Conservation (phyloP, 1,140 invertebrate species). For the Drosophila persimilis region DNA sequence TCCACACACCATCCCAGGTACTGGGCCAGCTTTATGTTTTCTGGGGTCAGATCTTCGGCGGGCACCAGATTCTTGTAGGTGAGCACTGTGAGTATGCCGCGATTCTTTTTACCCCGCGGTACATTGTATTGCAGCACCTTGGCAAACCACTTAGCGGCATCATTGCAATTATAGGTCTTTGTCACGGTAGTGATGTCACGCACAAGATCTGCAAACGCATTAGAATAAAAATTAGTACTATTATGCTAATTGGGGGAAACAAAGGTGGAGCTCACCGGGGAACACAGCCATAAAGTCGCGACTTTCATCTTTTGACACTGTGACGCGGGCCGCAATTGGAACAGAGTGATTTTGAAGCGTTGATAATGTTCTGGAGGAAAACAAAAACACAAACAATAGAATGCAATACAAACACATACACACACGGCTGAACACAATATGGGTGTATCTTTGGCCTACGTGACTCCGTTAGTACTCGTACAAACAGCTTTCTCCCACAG, state of each 20-base stretch:
- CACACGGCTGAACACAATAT: constrained; percentile 5
- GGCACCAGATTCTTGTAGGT: constrained; percentile 90
- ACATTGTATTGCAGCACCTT: constrained; percentile 93
- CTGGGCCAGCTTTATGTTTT: constrained; percentile 91
- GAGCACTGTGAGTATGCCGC: constrained; percentile 91
- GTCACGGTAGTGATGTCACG: constrained; percentile 90
- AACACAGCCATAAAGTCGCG: constrained; percentile 93
- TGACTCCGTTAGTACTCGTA: constrained; percentile 38
- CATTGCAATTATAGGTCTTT: constrained; percentile 88
- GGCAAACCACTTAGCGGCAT: constrained; percentile 90
- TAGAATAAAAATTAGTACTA: constrained; percentile 42
- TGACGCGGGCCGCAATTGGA: constrained; percentile 86
- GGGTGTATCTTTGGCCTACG: constrained; percentile 32
- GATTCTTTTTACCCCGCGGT: constrained; percentile 90
- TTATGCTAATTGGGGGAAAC: constrained; percentile 60
- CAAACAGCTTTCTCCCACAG: constrained; percentile 36
- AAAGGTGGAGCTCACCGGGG: constrained; percentile 84
- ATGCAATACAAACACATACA: constrained; percentile 14
- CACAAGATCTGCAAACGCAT: constrained; percentile 87
- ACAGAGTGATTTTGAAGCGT: constrained; percentile 82
- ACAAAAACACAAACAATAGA: constrained; percentile 29
- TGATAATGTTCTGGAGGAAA: constrained; percentile 71
- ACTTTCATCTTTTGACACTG: constrained; percentile 90
- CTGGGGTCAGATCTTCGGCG: constrained; percentile 86
- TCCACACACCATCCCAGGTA: constrained; percentile 97